A percentile compares a stretch with the other conserved stretches of the same genome.
phyloP scores from a whole-genome alignment of 30 jellyfish, hydroid and myxozoan species.

The Hydractinia symbiolongicarpus region DNA sequence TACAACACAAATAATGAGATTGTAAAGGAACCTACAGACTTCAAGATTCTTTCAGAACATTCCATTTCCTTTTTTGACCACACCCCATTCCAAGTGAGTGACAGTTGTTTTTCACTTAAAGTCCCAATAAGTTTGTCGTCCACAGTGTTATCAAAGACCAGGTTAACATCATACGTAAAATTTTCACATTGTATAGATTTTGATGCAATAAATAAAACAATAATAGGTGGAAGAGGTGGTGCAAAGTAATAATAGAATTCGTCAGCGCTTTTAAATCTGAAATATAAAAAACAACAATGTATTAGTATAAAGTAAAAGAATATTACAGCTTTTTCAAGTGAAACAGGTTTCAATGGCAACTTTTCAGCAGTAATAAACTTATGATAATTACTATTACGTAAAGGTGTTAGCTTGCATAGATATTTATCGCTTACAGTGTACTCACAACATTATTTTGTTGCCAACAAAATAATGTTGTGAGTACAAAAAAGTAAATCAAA shows the following conservation, averaged over 20 bases:
- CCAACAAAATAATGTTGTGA: too few relatives aligned
- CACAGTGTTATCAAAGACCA: not conserved
- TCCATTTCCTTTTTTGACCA: slow-evolving; percentile 5
- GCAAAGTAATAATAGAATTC: slow-evolving; percentile 69
- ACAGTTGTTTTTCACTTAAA: not conserved
- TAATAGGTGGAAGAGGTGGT: slow-evolving; percentile 59
- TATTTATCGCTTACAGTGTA: too few relatives aligned
- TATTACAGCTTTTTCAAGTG: too few relatives aligned
- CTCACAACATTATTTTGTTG: too few relatives aligned
- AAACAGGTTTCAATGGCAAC: too few relatives aligned
- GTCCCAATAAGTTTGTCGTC: slow-evolving; percentile 9
- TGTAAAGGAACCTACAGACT: too few relatives aligned
- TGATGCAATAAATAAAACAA: slow-evolving; percentile 42
- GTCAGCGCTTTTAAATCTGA: not conserved
- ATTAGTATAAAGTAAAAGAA: too few relatives aligned
- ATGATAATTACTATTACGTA: too few relatives aligned
- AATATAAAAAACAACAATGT: too few relatives aligned
- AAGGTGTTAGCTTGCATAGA: too few relatives aligned
- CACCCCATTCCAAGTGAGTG: slow-evolving; percentile 1
- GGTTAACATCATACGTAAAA: not conserved
- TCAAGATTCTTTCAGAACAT: not conserved
- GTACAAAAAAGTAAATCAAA: too few relatives aligned
- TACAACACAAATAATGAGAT: not conserved
- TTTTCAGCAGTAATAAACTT: too few relatives aligned
- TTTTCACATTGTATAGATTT: not conserved